phyloP scores from a whole-genome alignment of 2,797 vertebrate genomes.

The Acanthurus tractus region DNA sequence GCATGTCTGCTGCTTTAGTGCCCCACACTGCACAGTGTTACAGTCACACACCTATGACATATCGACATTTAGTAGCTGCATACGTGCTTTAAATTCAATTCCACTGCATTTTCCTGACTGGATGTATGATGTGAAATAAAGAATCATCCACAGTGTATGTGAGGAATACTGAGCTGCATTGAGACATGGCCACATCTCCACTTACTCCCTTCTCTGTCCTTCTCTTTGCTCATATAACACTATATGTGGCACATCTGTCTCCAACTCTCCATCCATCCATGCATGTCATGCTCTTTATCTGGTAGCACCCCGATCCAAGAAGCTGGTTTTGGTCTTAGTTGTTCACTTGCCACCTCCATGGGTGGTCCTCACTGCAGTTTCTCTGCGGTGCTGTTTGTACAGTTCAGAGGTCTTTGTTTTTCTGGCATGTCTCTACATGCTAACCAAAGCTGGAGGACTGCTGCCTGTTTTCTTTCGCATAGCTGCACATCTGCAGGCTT shows the following conservation, averaged over 20 bases:
- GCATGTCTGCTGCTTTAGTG: too few species aligned
- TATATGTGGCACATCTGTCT: constrained; percentile 47
- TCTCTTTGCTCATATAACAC: constrained; percentile 20
- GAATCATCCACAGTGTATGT: neutral
- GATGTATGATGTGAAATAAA: too few species aligned
- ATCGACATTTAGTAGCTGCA: too few species aligned
- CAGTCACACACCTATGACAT: too few species aligned
- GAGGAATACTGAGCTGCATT: constrained; percentile 5
- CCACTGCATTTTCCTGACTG: too few species aligned
- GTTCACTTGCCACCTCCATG: constrained; percentile 74
- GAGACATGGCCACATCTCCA: constrained; percentile 27
- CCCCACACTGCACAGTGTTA: too few species aligned
- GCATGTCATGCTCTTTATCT: constrained; percentile 65
- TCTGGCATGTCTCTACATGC: constrained; percentile 75
- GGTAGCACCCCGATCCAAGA: constrained; percentile 58
- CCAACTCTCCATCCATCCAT: constrained; percentile 39
- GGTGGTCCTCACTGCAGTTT: constrained; percentile 78
- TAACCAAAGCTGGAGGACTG: constrained; percentile 73
- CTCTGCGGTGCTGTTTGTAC: constrained; percentile 75
- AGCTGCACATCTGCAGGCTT: constrained; percentile 76
- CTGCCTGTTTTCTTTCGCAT: constrained; percentile 79
- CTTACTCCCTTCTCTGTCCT: constrained; percentile 15
- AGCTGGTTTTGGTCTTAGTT: constrained; percentile 65
- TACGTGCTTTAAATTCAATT: too few species aligned
- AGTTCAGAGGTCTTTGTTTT: constrained; percentile 81